phyloP scores from a whole-genome alignment of 2,797 vertebrate species.

The Pelodytes ibericus region DNA sequence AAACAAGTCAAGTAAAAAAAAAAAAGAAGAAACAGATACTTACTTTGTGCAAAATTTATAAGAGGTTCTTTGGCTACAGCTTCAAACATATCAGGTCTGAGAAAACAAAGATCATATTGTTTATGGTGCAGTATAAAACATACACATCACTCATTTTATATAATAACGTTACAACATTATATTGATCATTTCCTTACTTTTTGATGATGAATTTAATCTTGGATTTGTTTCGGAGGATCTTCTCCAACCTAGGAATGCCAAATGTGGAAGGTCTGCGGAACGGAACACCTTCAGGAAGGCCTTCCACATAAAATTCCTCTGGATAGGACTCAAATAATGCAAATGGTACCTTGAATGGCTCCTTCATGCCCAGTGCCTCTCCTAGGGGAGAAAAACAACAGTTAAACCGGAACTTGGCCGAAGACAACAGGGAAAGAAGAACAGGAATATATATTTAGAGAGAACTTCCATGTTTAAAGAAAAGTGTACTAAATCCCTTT shows the following conservation, averaged over 20 bases:
- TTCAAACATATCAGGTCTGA: conserved; percentile 75
- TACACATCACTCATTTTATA: neutral
- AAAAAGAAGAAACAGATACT: conserved; percentile 59
- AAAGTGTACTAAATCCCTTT: too few species aligned
- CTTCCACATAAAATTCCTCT: conserved; percentile 73
- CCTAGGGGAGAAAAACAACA: conserved; percentile 65
- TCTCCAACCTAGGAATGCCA: conserved; percentile 79
- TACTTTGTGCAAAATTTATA: conserved; percentile 67
- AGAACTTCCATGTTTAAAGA: too few species aligned
- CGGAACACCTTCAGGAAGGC: conserved; percentile 75
- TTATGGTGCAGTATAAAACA: conserved; percentile 34
- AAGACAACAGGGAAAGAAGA: too few species aligned
- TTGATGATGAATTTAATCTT: conserved; percentile 80
- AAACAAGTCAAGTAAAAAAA: too few species aligned
- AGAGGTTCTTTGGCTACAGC: conserved; percentile 71
- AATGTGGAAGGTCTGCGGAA: conserved; percentile 78
- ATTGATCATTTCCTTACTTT: conserved; percentile 66
- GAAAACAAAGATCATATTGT: conserved; percentile 55
- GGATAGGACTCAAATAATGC: conserved; percentile 75
- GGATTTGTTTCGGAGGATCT: conserved; percentile 75
- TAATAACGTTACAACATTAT: neutral
- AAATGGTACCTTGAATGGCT: conserved; percentile 75
- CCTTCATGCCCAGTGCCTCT: conserved; percentile 72
- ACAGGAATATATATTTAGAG: too few species aligned
- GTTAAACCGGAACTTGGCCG: too few species aligned